Evolutionary conservation across 2,113 vertebrate genomes (phyloP), one percentile per base, ranked within the genome.

Genomic region (Nycticorax nycticorax): DNA sequence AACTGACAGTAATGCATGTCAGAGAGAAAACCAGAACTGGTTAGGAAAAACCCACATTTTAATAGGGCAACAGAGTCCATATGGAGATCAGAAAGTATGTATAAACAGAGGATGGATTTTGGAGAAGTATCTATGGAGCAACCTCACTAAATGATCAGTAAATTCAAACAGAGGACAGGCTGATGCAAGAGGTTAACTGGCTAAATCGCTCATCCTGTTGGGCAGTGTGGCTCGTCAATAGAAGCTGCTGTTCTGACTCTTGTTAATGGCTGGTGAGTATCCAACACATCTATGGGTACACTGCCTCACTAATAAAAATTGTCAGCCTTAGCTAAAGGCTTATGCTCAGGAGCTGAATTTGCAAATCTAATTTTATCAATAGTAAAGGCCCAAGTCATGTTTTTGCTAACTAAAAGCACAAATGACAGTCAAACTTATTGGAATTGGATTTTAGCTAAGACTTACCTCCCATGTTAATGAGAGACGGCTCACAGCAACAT

Each of bases 381-480:
- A 92, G 68, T 63, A 85, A 95, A 74, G 24, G 47, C 83, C 45
- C 35, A 82, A 95, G 64, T 52, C 47, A 84, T 1, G 1, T 48
- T 89, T 92, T 94, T 93, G 88, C 87, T 88, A 95, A 81, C 86
- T 93, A 53, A 77, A 96, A 96, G 89, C 57, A 59, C 39, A 94
- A 94, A 88, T 87, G 30, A 63, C 85, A 88, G 85, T 68, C 28
- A 78, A 76, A 55, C 8, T 66, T 85, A 63, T n/a, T 47, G 15
- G 63, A 84, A 88, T 0, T 77, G 85, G 92, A 92, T 87, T 96
- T 91, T 81, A 66, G 75, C 21, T 41, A 71, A 76, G 41, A 98
- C 99, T 97, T 97, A 99, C 99, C 99, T 99, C 99, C 99, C 99
- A 99, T 2, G 99, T 99, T 88, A 99, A 98, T 14, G 97, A 99